Evolutionary conservation across 1,140 invertebrate species (phyloP), one percentile per base, ranked within the genome.

Genomic region (Eufriesea mexicana): DNA sequence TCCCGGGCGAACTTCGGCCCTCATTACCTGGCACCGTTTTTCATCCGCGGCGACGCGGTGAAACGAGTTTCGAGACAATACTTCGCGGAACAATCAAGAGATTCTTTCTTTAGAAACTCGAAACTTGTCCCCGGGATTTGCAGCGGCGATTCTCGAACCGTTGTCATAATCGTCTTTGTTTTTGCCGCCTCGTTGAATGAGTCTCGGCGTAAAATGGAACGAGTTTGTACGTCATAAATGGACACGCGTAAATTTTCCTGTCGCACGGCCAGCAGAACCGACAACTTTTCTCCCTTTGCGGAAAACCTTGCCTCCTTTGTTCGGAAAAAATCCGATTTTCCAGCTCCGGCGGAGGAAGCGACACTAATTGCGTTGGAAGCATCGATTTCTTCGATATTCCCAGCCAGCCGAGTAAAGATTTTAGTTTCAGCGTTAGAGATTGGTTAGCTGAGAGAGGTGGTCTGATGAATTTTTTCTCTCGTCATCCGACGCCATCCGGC

Each of bases 41-140:
- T 83, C 81, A 83, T 83, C 57, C 81, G 64, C 75, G 75, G 74
- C 64, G 73, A 77, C 80, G 80, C 64, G 23, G 75, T 59, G 81
- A 70, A 83, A 83, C 81, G 81, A 83, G 75, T 83, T 83, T 78
- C 81, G 75, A 76, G 75, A 83, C 81, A 83, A 83, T 83, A 83
- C 74, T 78, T 78, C 49, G 81, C 74, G 81, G 75, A 78, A 83
- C 81, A 83, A 83, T 83, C 81, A 54, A 47, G 72, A 78, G 79
- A 83, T 83, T 83, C 81, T 77, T 83, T 83, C 75, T 71, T 78
- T 83, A 83, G 75, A 83, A 83, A 78, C 81, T 83, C 81, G 75
- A 83, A 83, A 77, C 74, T 78, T 77, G 74, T 83, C 66, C 66
- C n/a, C 20, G 2, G 67, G 81, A 78, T 78, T 78, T 83, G 62